These are phyloP conservation scores for Laupala kohalensis DNA, from an alignment of 1,140 invertebrate species.

Conservation along the genomic window DNA sequence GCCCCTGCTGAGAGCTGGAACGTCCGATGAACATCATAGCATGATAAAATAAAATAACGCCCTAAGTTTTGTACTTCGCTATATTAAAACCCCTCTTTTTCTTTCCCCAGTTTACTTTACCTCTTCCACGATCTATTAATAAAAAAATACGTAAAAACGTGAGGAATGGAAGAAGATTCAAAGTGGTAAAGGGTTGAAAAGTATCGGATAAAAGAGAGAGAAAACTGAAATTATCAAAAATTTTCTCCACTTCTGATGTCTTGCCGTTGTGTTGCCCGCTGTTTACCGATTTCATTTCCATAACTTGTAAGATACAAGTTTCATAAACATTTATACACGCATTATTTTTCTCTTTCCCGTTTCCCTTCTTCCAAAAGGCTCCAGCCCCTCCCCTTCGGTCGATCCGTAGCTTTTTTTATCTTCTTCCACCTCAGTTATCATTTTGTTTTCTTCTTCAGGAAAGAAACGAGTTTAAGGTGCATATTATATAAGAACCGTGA, in stretches of 20 bases:
- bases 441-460: neutral
- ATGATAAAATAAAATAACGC: neutral
- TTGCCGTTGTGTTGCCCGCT: neutral
- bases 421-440: neutral
- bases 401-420: neutral
- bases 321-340: neutral
- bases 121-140: neutral
- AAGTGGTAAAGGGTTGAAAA: neutral
- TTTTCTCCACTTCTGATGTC: neutral
- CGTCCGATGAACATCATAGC: neutral
- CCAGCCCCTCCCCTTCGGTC: neutral
- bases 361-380: neutral
- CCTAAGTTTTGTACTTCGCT: neutral
- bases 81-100: neutral
- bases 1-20: neutral
- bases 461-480: neutral
- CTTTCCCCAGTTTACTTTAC: neutral
- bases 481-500: neutral
- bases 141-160: neutral
- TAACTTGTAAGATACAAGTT: neutral
- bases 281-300: neutral
- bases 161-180: neutral
- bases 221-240: neutral
- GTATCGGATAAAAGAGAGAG: neutral
- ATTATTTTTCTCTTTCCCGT: neutral